Conservation (phyloP, 92 coral and sea anemone species). For the Pocillopora meandrina region DNA sequence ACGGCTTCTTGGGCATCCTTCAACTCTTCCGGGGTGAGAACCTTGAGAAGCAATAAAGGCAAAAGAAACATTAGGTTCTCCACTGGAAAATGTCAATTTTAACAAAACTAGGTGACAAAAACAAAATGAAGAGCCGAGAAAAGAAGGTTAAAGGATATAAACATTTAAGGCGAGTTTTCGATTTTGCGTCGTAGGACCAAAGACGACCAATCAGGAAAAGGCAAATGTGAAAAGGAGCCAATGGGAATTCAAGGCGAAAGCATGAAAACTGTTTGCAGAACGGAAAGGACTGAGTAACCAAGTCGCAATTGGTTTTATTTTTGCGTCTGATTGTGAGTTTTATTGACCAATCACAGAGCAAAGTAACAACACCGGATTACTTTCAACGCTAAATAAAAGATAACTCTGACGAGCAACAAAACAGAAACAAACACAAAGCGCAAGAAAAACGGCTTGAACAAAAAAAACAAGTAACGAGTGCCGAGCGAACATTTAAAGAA, state of each 20-base stretch:
- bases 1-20: conserved; percentile 90
- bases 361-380: no score
- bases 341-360: no score
- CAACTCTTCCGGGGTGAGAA: conserved; percentile 80
- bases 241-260: background rate
- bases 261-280: background rate
- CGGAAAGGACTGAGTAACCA: background rate
- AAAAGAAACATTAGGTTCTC: background rate
- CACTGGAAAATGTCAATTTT: background rate
- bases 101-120: background rate
- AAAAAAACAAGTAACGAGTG: background rate
- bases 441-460: background rate
- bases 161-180: no score
- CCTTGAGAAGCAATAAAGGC: conserved; percentile 44
- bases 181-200: background rate
- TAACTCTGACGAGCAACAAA: background rate
- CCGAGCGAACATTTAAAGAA: background rate
- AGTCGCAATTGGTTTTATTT: no score
- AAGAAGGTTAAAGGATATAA: no score
- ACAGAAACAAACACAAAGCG: background rate
- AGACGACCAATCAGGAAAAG: background rate
- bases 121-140: no score
- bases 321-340: no score
- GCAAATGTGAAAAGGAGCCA: background rate
- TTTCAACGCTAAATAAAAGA: background rate